phyloP scores from a whole-genome alignment of 2,113 vertebrate genomes.

The Phalacrocorax aristotelis region DNA sequence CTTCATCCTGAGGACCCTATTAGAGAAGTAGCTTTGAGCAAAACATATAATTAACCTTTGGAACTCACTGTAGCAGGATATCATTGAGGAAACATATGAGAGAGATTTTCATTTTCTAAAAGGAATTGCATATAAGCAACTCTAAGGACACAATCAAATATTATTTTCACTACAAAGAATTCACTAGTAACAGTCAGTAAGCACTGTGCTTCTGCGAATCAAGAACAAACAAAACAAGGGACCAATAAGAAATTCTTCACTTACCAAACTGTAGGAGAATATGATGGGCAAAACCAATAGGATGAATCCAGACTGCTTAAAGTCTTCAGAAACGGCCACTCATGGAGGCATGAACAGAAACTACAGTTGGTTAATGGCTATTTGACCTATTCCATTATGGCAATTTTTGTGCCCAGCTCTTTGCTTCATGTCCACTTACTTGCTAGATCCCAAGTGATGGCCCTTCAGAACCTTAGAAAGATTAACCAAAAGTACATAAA shows the following conservation, averaged over 20 bases:
- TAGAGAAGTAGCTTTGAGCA: conserved; percentile 29
- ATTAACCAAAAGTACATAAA: neutral
- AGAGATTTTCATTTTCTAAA: neutral
- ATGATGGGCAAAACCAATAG: neutral
- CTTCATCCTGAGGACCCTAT: neutral
- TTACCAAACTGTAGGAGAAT: neutral
- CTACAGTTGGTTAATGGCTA: neutral
- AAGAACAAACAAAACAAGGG: neutral
- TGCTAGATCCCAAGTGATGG: neutral
- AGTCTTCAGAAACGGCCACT: neutral
- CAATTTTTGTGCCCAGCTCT: neutral
- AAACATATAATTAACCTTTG: conserved; percentile 51
- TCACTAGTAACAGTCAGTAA: neutral
- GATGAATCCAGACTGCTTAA: neutral
- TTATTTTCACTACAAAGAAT: neutral
- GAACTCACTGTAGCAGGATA: conserved; percentile 33
- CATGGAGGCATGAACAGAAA: neutral
- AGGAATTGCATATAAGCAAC: neutral
- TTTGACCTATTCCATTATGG: neutral
- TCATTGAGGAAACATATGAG: neutral
- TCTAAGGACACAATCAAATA: neutral
- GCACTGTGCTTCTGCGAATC: neutral
- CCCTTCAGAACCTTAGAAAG: neutral
- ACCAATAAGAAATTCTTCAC: neutral
- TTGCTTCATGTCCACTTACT: neutral